Evolutionary conservation across 1,140 invertebrate species (phyloP), one percentile per base, ranked within the genome.

Genomic region (Cotesia chilonis): DNA sequence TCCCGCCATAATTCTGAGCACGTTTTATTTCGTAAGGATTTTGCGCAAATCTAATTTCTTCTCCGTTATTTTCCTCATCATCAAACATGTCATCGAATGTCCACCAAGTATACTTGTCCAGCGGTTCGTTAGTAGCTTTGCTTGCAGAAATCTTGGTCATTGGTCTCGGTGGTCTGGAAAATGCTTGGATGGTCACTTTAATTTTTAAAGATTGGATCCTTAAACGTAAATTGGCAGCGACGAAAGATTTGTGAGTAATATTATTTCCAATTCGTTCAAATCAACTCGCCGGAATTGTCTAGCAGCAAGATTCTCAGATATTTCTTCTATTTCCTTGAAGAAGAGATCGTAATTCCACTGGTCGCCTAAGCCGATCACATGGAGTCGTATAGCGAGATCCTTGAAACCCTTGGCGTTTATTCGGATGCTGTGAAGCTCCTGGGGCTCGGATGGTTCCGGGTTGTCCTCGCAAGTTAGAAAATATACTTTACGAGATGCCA

Each of bases 291-390:
- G 75, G 9, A 78, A 79, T 60, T 75, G 72, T 17, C 72, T 55
- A 5, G n/a, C 9, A 0, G 71, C 38, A 2, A 73, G 59, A 17
- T 75, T 73, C 3, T 70, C 63, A 0, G 80, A 77, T 1, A 80
- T 28, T 5, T 78, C 74, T 61, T 81, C 79, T 12, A 83, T 36
- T 55, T 83, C 78, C 74, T 79, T 77, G 12, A 79, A 82, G 14
- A 83, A 82, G 0, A 68, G 5, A 20, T 75, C 54, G 4, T 68
- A 68, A 70, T 74, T 36, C 77, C 77, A 82, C 28, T 72, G 55
- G 1, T 76, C 17, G 1, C 72, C 69, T 7, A 80, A 59, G 35
- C 78, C 77, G 1, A 82, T 36, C 0, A 83, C 71, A 1, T 57
- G 28, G 0, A 83, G 55, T 9, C 74, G 57, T 10, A 82, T 55